Evolutionary conservation across 2,113 vertebrate genomes (phyloP).

Genomic region (Pseudorasbora parva): DNA sequence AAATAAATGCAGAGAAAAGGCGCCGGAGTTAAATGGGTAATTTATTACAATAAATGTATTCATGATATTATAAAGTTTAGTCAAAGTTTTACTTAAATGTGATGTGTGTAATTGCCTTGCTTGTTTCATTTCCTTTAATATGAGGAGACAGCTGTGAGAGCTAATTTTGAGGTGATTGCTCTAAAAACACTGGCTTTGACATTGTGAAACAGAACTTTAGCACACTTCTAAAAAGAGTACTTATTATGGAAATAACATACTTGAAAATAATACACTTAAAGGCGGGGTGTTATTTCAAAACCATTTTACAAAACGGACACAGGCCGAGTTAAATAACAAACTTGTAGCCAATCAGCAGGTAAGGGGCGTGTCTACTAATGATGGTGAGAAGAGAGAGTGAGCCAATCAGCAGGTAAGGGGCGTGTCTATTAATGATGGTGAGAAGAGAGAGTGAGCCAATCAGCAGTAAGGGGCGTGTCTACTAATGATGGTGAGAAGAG

Average conservation of each 20-base stretch:
- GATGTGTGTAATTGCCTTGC: background rate
- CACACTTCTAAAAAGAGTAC: background rate
- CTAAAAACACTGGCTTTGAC: background rate
- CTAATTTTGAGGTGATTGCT: background rate
- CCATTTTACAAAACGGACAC: too few relatives aligned
- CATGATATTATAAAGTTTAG: background rate
- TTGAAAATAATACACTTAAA: too few relatives aligned
- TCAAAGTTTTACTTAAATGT: background rate
- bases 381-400: too few relatives aligned
- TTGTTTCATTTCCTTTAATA: background rate
- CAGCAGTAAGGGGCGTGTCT: too few relatives aligned
- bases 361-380: too few relatives aligned
- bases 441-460: too few relatives aligned
- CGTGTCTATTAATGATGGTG: too few relatives aligned
- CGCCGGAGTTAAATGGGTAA: background rate
- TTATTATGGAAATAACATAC: background rate
- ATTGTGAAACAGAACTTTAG: background rate
- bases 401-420: too few relatives aligned
- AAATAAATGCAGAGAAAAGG: slow-evolving; percentile 54
- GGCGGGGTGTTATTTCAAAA: too few relatives aligned
- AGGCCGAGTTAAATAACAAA: too few relatives aligned
- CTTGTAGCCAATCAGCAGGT: too few relatives aligned
- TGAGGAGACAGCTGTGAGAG: background rate
- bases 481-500: too few relatives aligned
- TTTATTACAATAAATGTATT: background rate